These are phyloP conservation scores for Cryptus viduatorius DNA, from an alignment of 2,888 invertebrate genomes.

Conservation along the genomic window DNA sequence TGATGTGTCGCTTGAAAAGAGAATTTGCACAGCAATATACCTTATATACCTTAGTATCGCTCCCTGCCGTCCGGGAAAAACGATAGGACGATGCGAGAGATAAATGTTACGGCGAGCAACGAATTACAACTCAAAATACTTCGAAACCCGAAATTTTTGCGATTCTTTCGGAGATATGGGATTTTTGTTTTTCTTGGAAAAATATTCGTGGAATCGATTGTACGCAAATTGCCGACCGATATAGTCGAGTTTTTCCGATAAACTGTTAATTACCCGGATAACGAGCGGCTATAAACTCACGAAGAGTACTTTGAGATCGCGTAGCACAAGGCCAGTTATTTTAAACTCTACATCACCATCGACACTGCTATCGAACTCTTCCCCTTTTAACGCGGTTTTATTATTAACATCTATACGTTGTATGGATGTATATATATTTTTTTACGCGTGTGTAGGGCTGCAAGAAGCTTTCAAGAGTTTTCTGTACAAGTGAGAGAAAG, in stretches of 20 bases:
- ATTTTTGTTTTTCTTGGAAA: not conserved
- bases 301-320: slow-evolving; percentile 49
- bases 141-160: no score
- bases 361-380: slow-evolving; percentile 54
- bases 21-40: no score
- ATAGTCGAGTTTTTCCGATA: not conserved
- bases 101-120: no score
- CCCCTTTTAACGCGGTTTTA: not conserved
- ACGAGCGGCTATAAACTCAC: slow-evolving; percentile 32
- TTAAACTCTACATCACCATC: slow-evolving; percentile 41
- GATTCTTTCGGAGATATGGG: no score
- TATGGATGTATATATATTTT: not conserved
- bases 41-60: no score
- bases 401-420: no score
- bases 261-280: slow-evolving; percentile 39
- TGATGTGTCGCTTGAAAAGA: not conserved
- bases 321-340: slow-evolving; percentile 61
- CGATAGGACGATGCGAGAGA: no score
- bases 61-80: no score
- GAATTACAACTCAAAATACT: no score
- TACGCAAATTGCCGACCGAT: not conserved
- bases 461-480: slow-evolving; percentile 40
- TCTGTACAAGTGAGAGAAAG: not conserved
- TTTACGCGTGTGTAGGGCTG: slow-evolving; percentile 15
- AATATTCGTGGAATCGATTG: not conserved